Evolutionary conservation across 2,888 invertebrate species (phyloP).

Genomic region (Euphydryas editha): DNA sequence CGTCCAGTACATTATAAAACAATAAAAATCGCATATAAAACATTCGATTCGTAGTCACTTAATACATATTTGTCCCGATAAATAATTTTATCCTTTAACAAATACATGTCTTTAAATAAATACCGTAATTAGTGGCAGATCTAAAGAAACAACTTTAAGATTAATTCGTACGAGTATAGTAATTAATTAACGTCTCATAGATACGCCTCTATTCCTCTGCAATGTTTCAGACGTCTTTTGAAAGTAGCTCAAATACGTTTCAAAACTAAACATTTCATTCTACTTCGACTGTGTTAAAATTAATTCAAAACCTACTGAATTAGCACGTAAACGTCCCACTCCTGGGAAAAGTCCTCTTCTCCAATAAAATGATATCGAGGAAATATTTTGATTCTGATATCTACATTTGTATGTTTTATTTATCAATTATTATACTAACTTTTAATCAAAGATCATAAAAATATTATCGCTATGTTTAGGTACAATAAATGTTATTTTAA

Average conservation of each 20-base stretch:
- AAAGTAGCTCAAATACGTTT: constrained; percentile 18
- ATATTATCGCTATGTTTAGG: not conserved
- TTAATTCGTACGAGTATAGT: constrained; percentile 35
- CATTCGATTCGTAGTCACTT: not conserved
- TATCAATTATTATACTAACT: no score
- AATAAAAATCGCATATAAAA: not conserved
- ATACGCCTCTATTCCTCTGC: constrained; percentile 31
- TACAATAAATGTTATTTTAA: not conserved
- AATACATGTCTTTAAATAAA: constrained; percentile 35
- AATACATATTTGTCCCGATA: constrained; percentile 16
- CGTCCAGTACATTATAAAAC: no score
- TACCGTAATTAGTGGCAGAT: constrained; percentile 40
- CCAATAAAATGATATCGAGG: no score
- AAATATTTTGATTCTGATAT: no score
- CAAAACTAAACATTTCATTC: not conserved
- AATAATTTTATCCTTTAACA: constrained; percentile 25
- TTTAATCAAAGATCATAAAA: not conserved
- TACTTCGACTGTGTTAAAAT: not conserved
- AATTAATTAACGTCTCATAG: constrained; percentile 39
- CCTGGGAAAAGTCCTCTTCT: no score
- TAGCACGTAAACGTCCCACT: no score
- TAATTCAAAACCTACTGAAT: no score
- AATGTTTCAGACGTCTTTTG: constrained; percentile 22
- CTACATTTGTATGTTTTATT: no score
- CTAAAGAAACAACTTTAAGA: constrained; percentile 42